Percentiles rank a stretch among this genome's conserved stretches.
Conservation (phyloP, 2,113 vertebrate species). For the Phyllostomus hastatus region DNA sequence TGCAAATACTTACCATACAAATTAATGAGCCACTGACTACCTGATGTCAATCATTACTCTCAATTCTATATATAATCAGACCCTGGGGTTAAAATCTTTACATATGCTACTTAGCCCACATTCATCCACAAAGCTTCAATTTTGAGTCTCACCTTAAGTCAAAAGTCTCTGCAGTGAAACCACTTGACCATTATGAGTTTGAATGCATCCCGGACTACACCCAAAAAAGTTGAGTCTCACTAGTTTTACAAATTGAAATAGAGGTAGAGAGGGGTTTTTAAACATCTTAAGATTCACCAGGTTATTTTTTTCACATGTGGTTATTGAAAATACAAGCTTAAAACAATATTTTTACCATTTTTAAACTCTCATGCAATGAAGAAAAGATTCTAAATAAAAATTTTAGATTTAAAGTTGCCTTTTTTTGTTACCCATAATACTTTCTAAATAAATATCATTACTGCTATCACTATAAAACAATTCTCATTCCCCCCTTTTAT, state of each 20-base stretch:
- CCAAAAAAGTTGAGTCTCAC: background rate
- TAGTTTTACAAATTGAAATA: background rate
- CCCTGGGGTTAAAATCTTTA: background rate
- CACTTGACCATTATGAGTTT: background rate
- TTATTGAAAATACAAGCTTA: background rate
- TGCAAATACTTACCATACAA: background rate
- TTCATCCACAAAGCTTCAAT: background rate
- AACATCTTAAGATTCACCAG: background rate
- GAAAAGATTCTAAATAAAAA: background rate
- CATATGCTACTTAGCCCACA: background rate
- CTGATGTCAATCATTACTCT: background rate
- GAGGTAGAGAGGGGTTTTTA: background rate
- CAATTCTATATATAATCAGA: background rate
- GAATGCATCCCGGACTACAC: background rate
- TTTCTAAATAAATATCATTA: background rate
- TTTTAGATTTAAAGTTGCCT: background rate
- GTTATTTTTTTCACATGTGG: background rate
- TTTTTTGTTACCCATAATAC: background rate
- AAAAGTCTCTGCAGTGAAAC: background rate
- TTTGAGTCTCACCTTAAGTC: background rate
- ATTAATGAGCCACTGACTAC: background rate
- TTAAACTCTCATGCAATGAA: background rate
- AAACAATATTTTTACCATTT: background rate
- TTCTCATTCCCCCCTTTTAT: background rate
- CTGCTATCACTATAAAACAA: background rate